Evolutionary conservation across 2,888 invertebrate genomes (phyloP).

Genomic region (Cerceris rybyensis): DNA sequence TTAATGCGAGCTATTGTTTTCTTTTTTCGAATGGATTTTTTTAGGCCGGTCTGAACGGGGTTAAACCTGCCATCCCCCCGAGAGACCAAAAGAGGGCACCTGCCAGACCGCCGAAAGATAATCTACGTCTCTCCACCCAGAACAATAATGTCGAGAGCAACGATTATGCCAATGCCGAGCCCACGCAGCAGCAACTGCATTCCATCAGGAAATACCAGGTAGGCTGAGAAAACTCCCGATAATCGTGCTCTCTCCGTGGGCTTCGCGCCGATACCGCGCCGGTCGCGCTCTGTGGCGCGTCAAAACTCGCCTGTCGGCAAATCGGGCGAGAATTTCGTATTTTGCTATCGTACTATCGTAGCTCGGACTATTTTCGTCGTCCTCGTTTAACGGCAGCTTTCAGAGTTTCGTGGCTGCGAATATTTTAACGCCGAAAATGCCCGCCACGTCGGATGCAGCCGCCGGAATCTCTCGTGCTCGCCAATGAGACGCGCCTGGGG

Average conservation of each 20-base stretch:
- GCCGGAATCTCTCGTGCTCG: no score
- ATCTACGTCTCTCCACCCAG: slow-evolving; percentile 83
- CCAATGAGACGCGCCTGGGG: no score
- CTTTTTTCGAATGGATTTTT: slow-evolving; percentile 64
- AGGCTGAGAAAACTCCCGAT: slow-evolving; percentile 26
- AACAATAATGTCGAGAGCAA: slow-evolving; percentile 83
- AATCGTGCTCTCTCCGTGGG: background rate
- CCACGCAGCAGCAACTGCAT: slow-evolving; percentile 94
- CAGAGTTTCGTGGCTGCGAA: no score
- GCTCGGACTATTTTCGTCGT: no score
- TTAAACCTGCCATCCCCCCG: slow-evolving; percentile 85
- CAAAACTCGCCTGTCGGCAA: no score
- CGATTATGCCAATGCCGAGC: slow-evolving; percentile 83
- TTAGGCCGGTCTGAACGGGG: slow-evolving; percentile 79
- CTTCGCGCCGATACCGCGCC: no score
- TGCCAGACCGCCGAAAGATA: slow-evolving; percentile 86
- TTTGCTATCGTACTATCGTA: no score
- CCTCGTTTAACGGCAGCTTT: no score
- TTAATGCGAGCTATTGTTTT: slow-evolving; percentile 58
- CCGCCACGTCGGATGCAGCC: no score
- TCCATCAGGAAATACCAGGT: slow-evolving; percentile 97
- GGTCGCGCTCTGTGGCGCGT: no score
- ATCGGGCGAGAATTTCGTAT: no score
- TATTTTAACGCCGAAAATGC: no score
- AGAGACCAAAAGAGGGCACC: slow-evolving; percentile 88